Conservation (phyloP, 2,113 vertebrate species). For the Isurus oxyrinchus region DNA sequence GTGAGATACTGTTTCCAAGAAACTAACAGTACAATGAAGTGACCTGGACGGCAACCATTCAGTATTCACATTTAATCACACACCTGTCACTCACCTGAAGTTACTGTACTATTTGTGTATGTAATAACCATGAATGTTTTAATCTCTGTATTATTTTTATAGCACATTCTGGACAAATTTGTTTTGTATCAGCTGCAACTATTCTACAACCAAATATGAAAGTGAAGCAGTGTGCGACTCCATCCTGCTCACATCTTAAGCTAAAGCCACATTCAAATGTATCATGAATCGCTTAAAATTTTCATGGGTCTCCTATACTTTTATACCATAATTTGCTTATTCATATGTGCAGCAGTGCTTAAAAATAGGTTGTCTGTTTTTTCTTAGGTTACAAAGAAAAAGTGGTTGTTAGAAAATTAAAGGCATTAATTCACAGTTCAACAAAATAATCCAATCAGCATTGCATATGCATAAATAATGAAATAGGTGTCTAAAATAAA, state of each 20-base stretch:
- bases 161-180: neutral
- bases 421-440: neutral
- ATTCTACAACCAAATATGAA: neutral
- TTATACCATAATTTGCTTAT: neutral
- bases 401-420: neutral
- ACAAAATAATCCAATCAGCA: neutral
- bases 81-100: neutral
- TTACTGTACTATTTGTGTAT: neutral
- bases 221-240: neutral
- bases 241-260: neutral
- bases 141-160: neutral
- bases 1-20: neutral
- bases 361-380: neutral
- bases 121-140: neutral
- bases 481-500: neutral
- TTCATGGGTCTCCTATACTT: neutral
- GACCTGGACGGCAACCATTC: neutral
- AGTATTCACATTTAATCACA: neutral
- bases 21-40: neutral
- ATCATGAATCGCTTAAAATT: neutral
- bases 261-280: neutral
- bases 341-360: neutral
- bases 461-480: neutral
- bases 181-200: neutral
- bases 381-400: neutral